These are phyloP conservation scores for Sceloporus undulatus DNA, from an alignment of 2,113 vertebrate genomes.

Conservation along the genomic window DNA sequence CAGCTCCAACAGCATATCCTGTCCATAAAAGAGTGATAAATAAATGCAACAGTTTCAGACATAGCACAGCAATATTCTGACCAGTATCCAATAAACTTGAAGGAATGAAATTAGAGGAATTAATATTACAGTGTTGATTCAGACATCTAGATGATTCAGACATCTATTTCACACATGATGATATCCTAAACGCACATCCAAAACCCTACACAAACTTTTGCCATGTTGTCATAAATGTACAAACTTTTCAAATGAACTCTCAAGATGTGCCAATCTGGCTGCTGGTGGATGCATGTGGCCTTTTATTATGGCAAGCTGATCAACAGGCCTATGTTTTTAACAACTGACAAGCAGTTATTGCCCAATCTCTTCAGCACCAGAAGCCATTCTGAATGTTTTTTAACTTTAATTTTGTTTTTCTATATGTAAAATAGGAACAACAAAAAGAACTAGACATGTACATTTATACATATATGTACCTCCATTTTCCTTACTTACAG, in stretches of 20 bases:
- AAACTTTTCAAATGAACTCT: no score
- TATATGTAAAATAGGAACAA: neutral
- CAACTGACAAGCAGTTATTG: neutral
- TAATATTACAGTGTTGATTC: neutral
- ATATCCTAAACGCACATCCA: no score
- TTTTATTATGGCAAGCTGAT: neutral
- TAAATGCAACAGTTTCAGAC: neutral
- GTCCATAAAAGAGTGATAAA: constrained; percentile 52
- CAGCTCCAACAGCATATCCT: constrained; percentile 95
- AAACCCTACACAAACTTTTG: no score
- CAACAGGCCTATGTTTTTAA: no score
- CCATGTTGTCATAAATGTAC: no score
- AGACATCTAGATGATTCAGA: no score
- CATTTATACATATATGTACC: no score
- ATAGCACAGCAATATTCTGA: neutral
- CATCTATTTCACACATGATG: no score
- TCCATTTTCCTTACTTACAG: neutral
- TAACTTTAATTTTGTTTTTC: neutral
- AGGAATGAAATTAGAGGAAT: neutral
- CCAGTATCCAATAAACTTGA: neutral
- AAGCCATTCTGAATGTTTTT: neutral
- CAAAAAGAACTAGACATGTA: neutral
- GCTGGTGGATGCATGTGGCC: neutral
- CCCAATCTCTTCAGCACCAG: neutral
- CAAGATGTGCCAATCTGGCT: no score